phyloP scores from a whole-genome alignment of 1,140 invertebrate species.

The Calosoma granatense region DNA sequence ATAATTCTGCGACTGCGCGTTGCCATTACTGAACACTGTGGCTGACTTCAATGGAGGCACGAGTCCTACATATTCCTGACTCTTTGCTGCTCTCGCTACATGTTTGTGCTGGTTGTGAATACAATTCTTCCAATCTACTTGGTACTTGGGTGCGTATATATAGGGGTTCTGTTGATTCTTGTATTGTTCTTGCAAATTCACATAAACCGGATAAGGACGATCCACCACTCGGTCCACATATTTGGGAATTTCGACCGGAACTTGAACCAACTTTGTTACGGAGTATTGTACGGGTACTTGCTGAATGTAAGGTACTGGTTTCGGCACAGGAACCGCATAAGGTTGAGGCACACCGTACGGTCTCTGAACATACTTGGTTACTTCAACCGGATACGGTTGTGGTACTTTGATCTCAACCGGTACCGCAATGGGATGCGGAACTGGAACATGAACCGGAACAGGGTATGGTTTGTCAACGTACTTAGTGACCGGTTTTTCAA shows the following conservation, averaged over 20 bases:
- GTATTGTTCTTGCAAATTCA: slow-evolving; percentile 12
- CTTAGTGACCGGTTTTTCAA: slow-evolving; percentile 21
- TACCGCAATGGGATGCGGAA: slow-evolving; percentile 10
- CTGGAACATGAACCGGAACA: slow-evolving; percentile 18
- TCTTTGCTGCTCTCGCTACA: slow-evolving; percentile 15
- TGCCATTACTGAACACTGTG: slow-evolving; percentile 8
- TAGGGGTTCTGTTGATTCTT: slow-evolving; percentile 15
- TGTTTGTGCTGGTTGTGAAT: slow-evolving; percentile 6
- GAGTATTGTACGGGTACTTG: slow-evolving; percentile 17
- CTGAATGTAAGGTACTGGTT: slow-evolving; percentile 22
- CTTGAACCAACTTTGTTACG: slow-evolving; percentile 1
- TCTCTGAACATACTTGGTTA: slow-evolving; percentile 29
- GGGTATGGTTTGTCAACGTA: slow-evolving; percentile 15
- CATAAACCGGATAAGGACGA: slow-evolving; percentile 9
- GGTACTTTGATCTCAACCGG: slow-evolving; percentile 18
- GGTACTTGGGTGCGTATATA: slow-evolving; percentile 21
- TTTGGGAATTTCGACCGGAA: slow-evolving; percentile 5
- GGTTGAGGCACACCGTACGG: slow-evolving; percentile 22
- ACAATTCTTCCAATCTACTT: slow-evolving; percentile 11
- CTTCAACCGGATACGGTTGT: slow-evolving; percentile 24
- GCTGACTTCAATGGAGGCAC: slow-evolving; percentile 30
- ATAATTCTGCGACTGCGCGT: neutral
- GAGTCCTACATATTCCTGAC: slow-evolving; percentile 33
- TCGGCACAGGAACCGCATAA: slow-evolving; percentile 18
- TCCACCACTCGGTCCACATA: slow-evolving; percentile 10